A percentile compares a stretch with the other conserved stretches of the same genome.
Evolutionary conservation across 2,113 vertebrate genomes (phyloP).

Genomic region (Catharus bicknelli): DNA sequence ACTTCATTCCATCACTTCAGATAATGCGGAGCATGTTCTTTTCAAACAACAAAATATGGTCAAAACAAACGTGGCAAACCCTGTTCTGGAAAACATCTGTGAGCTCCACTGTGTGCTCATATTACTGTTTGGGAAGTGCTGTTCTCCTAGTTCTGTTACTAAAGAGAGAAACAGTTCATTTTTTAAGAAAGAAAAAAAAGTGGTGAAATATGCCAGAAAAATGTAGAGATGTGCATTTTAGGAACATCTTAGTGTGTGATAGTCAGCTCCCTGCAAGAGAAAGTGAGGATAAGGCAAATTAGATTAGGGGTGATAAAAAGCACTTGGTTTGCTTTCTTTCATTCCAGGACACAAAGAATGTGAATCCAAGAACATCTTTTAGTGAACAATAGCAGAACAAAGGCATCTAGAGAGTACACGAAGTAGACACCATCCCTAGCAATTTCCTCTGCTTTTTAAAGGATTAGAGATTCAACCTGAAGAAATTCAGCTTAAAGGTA

Average conservation of each 20-base stretch:
- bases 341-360: not conserved
- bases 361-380: not conserved
- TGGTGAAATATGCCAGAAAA: not conserved
- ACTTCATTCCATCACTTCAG: not conserved
- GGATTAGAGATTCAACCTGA: not conserved
- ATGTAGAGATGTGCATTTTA: not conserved
- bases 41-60: conserved; percentile 5
- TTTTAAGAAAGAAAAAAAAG: not conserved
- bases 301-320: not conserved
- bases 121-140: not conserved
- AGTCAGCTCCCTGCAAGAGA: not conserved
- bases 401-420: not conserved
- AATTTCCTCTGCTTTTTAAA: not conserved
- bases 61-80: conserved; percentile 1
- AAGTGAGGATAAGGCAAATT: not conserved
- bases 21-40: not conserved
- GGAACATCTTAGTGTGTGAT: not conserved
- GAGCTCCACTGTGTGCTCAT: not conserved
- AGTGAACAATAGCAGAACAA: not conserved
- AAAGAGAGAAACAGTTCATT: not conserved
- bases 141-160: not conserved
- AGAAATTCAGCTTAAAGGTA: not conserved
- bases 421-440: not conserved
- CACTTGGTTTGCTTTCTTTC: not conserved
- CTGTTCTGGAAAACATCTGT: not conserved